A percentile compares a stretch with the other conserved stretches of the same genome.
Evolutionary conservation across 2,888 invertebrate genomes (phyloP).

Genomic region (Calameuta idolon): DNA sequence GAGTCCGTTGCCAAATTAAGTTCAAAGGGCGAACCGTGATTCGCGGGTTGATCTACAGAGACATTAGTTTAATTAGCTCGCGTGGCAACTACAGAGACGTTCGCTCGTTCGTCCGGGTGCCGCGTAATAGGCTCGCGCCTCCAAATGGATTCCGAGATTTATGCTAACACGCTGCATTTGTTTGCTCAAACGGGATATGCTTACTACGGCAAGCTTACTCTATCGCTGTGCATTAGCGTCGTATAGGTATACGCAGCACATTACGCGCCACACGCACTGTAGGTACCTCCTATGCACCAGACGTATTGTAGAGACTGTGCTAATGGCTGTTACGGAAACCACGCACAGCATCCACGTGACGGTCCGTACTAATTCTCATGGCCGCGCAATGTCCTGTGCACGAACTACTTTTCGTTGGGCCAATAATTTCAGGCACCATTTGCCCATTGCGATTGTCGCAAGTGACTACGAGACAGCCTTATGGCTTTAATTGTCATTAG

Average conservation of each 20-base stretch:
- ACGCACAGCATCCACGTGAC: not conserved
- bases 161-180: slow-evolving; percentile 66
- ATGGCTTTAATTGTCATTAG: not conserved
- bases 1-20: slow-evolving; percentile 47
- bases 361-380: not conserved
- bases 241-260: not conserved
- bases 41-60: slow-evolving; percentile 49
- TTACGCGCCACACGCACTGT: not conserved
- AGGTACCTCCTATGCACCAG: not conserved
- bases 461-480: not conserved
- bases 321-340: not conserved
- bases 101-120: slow-evolving; percentile 32
- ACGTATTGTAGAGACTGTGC: not conserved
- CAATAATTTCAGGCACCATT: not conserved
- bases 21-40: slow-evolving; percentile 55
- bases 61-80: slow-evolving; percentile 64
- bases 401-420: not conserved
- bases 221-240: not conserved
- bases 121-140: slow-evolving; percentile 63
- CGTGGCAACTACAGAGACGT: slow-evolving; percentile 36
- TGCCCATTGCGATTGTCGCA: not conserved
- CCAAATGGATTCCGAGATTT: slow-evolving; percentile 67
- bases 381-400: not conserved
- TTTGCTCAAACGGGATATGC: slow-evolving; percentile 37
- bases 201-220: not conserved